A percentile compares a stretch with the other conserved stretches of the same genome.
Evolutionary conservation across 2,797 vertebrate species (phyloP).

Genomic region (Rhinoraja longicauda): DNA sequence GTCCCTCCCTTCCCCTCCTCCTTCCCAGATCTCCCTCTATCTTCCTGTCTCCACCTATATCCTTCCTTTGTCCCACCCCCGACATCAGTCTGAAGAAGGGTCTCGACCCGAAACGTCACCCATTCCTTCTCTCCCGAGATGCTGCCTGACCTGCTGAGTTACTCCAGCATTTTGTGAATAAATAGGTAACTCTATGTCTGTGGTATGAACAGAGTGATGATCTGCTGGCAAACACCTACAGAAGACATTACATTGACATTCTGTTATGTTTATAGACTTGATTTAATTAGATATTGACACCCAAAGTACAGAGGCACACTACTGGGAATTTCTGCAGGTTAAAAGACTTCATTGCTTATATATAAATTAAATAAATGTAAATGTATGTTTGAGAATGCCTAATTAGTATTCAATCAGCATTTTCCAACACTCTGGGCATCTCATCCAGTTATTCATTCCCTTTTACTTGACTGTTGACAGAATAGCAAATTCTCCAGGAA

Average conservation of each 20-base stretch:
- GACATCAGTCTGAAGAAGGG: no score
- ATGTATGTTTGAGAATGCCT: background rate
- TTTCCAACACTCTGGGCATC: background rate
- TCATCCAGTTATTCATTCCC: slow-evolving; percentile 8
- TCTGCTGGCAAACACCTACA: background rate
- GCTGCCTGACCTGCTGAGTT: no score
- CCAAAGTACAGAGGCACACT: background rate
- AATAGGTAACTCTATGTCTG: background rate
- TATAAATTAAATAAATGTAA: slow-evolving; percentile 8
- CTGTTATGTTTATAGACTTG: slow-evolving; percentile 25
- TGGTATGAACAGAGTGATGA: slow-evolving; percentile 1
- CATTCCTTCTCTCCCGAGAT: no score
- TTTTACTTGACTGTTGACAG: background rate
- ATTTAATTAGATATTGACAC: slow-evolving; percentile 31
- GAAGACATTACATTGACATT: slow-evolving; percentile 25
- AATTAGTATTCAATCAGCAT: background rate
- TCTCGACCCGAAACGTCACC: no score
- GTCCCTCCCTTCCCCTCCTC: no score
- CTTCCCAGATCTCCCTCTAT: no score
- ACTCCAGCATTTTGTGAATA: no score
- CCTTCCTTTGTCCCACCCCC: no score
- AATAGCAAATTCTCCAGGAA: background rate
- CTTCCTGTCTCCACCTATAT: no score
- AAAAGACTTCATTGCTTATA: background rate
- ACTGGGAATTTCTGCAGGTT: background rate